phyloP scores from a whole-genome alignment of 2,113 vertebrate genomes.

The Actenoides hombroni region DNA sequence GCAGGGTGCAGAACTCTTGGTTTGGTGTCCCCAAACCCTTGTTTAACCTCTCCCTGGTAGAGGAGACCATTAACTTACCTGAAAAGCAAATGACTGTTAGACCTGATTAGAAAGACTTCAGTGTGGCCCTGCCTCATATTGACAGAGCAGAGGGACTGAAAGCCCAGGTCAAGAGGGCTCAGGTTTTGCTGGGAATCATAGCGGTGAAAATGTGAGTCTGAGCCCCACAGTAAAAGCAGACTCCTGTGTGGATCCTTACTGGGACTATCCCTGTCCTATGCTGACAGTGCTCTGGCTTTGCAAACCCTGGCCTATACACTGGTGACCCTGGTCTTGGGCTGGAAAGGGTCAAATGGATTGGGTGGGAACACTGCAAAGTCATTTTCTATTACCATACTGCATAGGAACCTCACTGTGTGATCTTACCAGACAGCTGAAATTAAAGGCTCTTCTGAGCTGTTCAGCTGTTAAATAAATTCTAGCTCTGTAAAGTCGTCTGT shows the following conservation, averaged over 20 bases:
- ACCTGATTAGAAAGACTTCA: fast-evolving
- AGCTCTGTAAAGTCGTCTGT: neutral
- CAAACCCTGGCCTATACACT: fast-evolving
- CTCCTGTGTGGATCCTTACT: no score
- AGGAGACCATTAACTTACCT: fast-evolving
- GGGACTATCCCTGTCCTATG: fast-evolving
- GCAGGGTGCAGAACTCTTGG: no score
- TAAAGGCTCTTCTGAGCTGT: neutral
- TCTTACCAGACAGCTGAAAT: neutral
- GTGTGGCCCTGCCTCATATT: neutral
- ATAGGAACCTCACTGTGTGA: neutral
- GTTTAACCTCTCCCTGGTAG: neutral
- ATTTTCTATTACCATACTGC: neutral
- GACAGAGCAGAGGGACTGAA: neutral
- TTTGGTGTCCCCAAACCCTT: neutral
- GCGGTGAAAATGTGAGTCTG: neutral
- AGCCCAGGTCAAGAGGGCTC: neutral
- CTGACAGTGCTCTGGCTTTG: neutral
- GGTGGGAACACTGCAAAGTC: neutral
- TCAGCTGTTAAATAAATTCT: neutral
- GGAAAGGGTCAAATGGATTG: neutral
- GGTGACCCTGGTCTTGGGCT: neutral
- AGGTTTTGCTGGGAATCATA: fast-evolving
- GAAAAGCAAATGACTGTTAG: fast-evolving
- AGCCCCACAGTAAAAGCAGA: neutral